Base-by-base conservation (phyloP, 2,888 invertebrate genomes). In the Catocala fraxini region DNA sequence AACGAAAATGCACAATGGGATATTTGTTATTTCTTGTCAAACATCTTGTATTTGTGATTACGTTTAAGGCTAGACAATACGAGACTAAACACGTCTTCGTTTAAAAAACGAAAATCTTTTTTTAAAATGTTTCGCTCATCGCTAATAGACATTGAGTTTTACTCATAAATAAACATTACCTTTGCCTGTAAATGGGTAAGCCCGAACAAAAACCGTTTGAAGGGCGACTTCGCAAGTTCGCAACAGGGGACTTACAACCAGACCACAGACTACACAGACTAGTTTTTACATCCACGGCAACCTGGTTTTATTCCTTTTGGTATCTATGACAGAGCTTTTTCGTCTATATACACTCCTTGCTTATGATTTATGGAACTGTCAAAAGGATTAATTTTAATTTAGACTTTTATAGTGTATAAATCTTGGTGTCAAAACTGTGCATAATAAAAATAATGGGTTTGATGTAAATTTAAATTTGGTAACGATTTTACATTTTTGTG, bases 151-250 rank as follows among this genome's bases (percentile, higher is more conserved):
- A 62, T 73, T 63, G 63, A 75, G 65, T 73, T 80, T 74, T 82
- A 75, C 81, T 81, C 79, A 91, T 91, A 85, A 87, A 91, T 91
- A 90, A 80, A 89, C 90, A 91, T 89, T 71, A 80, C 61, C 70
- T 61, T 71, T 69, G 61, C 70, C 87, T 86, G 70, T 83, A 89
- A 85, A 89, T 84, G 89, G 87, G 71, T 79, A 80, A 76, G 80
- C 80, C 71, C 73, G 64, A 45, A 63, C 58, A 80, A 80, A 89
- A 89, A 90, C 70, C 55, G 65, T 76, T 79, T 74, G 77, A 71
- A 79, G 81, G 75, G 79, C 80, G 77, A 82, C 80, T 75, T 83
- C 86, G 70, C 69, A 63, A 71, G 41, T 54, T 46, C 54, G 12
- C 57, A 69, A 70, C 69, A 70, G 71, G 72, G 68, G 56, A 64